Evolutionary conservation across 2,797 vertebrate genomes (phyloP), one percentile per base, ranked within the genome.

Genomic region (Salmo trutta): DNA sequence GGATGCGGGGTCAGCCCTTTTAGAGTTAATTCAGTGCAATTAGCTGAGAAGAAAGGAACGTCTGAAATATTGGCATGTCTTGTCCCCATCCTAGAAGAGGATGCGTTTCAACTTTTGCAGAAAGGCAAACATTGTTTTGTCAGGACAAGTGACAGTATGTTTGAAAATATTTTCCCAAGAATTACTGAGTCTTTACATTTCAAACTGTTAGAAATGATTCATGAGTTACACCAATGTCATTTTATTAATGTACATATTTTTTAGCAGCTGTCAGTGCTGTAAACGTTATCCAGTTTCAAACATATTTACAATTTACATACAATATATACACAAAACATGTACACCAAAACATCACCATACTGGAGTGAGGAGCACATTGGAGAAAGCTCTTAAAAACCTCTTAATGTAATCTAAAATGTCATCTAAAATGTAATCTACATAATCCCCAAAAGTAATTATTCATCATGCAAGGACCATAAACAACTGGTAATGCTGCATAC

Each of bases 281-380:
- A 59, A 75, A 79, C 27, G 71, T 54, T 19, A 47, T 69, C n/a
- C 77, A 19, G 8, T 36, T 47, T 71, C 65, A 82, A 73, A 72
- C 5, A 4, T 85, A 87, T 88, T 74, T 88, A 86, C 85, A 88
- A 19, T 82, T 79, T 71, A 72, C 29, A 75, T 78, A 71, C 77
- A 77, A 66, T 83, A 87, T 78, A 84, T 78, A 84, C 36, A 78
- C 54, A 86, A 78, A 78, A 83, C 76, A 70, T 74, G 68, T 65
- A 53, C 53, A 77, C 68, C 31, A 33, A 3, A 59, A 19, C 17
- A n/a, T 2, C 66, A 31, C 15, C 15, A 31, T 33, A 36, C 66
- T 36, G 29, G 65, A 27, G 15, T 29, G 15, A 31, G 21, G n/a
- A 36, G 36, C 10, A 77, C 36, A 51, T n/a, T 31, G 41, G 29